Base-by-base conservation (phyloP, 2,888 invertebrate genomes). In the Clepsis dumicolana region DNA sequence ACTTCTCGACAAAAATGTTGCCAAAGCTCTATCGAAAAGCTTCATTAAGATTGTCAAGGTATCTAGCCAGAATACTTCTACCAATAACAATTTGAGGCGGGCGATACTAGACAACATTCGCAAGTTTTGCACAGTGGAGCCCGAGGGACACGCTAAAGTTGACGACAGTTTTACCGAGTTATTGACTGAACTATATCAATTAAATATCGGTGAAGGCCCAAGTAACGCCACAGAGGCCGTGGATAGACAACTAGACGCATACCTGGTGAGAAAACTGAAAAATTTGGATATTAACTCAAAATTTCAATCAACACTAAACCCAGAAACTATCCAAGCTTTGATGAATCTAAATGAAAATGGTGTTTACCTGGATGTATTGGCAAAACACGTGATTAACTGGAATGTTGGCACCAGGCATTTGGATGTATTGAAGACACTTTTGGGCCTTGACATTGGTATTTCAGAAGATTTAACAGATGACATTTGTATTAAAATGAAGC, bases 251-350 rank as follows among this genome's bases (percentile, higher is more conserved):
- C 76, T 93, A 0, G 91, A 92, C 52, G 80, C 82, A n/a, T 91
- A 87, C 73, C 75, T 93, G 24, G 72, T 89, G 12, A 78, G 83
- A 70, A 82, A 74, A 73, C 75, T 88, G 50, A 87, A 83, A 69
- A 81, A 84, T 60, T 71, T 80, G 48, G 77, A 84, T 50, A 54
- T 88, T 0, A 76, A 72, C n/a, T 78, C 87, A 10, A 78, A 69
- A n/a, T 77, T 75, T 50, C 70, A 79, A 44, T 72, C 82, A 16
- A 66, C 72, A 52, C 21, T 84, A 0, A 87, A 88, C 44, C 85
- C 88, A 56, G 92, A 93, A 77, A 75, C 88, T 24, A 65, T 87
- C 1, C 89, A 90, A 77, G 88, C 93, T 12, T 76, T 93, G 57
- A 71, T 87, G 2, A 93, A 91, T 77, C 78, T 93, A 16, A 83